Conservation (phyloP, 2,113 vertebrate species). For the Callipepla californica region DNA sequence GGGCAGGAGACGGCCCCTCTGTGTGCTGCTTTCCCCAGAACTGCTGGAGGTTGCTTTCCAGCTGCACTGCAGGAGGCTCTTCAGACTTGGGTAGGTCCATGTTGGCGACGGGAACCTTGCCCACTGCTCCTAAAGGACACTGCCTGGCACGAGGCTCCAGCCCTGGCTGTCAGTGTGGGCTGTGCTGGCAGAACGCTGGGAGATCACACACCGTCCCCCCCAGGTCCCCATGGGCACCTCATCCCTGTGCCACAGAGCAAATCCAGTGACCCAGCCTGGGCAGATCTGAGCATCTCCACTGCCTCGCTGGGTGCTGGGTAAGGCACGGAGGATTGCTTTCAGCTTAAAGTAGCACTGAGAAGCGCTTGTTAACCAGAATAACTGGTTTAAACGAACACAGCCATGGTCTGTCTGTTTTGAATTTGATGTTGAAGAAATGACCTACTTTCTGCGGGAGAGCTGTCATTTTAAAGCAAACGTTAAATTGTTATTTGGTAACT, state of each 20-base stretch:
- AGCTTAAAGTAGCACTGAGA: not conserved
- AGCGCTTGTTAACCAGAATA: not conserved
- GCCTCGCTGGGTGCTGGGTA: not conserved
- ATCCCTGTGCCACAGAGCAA: fast-evolving
- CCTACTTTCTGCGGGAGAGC: not conserved
- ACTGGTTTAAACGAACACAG: not conserved
- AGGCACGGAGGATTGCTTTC: not conserved
- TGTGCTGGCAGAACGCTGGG: not conserved
- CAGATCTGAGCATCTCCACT: not conserved
- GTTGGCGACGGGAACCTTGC: not conserved
- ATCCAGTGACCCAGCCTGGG: fast-evolving
- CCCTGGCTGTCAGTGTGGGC: not conserved
- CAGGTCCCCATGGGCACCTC: fast-evolving
- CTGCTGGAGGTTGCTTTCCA: not conserved
- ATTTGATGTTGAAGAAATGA: conserved; percentile 9
- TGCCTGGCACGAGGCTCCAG: not conserved
- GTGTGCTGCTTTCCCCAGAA: not conserved
- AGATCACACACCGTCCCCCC: not conserved
- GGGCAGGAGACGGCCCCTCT: conserved; percentile 10
- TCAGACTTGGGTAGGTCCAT: not conserved
- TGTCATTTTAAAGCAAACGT: not conserved
- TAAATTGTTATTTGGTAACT: conserved; percentile 35
- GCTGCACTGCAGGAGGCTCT: not conserved
- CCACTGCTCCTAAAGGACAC: not conserved
- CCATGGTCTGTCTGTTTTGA: not conserved